Evolutionary conservation across 2,797 vertebrate genomes (phyloP).

Genomic region (Cetoscarus ocellatus): DNA sequence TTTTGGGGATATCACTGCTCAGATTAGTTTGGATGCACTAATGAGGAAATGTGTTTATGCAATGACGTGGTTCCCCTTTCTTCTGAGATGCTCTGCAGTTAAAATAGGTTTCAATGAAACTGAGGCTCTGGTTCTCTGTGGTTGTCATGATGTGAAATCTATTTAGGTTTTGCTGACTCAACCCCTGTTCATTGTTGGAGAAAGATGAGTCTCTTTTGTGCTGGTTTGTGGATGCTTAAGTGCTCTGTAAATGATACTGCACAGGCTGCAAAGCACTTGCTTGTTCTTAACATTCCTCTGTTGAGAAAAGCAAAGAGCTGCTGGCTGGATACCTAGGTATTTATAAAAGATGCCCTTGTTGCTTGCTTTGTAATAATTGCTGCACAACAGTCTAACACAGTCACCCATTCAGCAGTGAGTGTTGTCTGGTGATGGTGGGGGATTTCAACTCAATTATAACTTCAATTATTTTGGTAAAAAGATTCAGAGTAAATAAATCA

Average conservation of each 20-base stretch:
- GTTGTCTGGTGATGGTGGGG: neutral
- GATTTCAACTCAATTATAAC: neutral
- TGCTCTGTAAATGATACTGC: constrained; percentile 39
- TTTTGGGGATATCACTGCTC: neutral
- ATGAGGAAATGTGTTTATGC: constrained; percentile 6
- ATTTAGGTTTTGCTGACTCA: constrained; percentile 33
- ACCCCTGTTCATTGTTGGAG: constrained; percentile 19
- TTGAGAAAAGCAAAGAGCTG: constrained; percentile 48
- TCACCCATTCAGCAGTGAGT: constrained; percentile 23
- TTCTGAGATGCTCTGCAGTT: constrained; percentile 11
- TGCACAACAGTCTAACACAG: constrained; percentile 32
- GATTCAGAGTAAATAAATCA: too few species aligned
- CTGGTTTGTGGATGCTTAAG: constrained; percentile 34
- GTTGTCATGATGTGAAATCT: constrained; percentile 19
- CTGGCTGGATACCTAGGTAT: constrained; percentile 67
- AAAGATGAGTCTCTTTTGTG: constrained; percentile 19
- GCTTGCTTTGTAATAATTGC: constrained; percentile 49
- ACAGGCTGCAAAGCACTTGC: constrained; percentile 30
- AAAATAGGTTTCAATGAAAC: constrained; percentile 4
- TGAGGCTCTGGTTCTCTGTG: constrained; percentile 14
- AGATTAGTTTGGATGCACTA: neutral
- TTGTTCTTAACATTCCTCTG: constrained; percentile 66
- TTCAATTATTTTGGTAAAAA: neutral
- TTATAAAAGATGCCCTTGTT: constrained; percentile 38
- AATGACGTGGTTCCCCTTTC: constrained; percentile 3